These are phyloP conservation scores for Pteronura brasiliensis DNA, from an alignment of 2,113 vertebrate species.

Conservation along the genomic window DNA sequence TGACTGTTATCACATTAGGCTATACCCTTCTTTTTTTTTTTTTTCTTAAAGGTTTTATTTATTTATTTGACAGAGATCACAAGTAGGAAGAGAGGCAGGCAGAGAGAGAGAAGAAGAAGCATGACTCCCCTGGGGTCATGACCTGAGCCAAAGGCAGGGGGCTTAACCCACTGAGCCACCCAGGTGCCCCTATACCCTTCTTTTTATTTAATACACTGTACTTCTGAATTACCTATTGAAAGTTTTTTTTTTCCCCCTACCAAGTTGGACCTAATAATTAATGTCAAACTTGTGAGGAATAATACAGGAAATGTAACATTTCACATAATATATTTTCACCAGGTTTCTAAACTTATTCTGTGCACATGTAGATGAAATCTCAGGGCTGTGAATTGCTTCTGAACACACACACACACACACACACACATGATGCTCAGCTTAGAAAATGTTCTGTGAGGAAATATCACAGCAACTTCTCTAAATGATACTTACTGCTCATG, in stretches of 20 bases:
- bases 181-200: not conserved
- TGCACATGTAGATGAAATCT: not conserved
- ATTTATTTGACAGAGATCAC: no score
- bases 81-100: no score
- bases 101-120: no score
- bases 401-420: not conserved
- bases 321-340: conserved; percentile 43
- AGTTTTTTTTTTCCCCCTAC: not conserved
- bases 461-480: conserved; percentile 56
- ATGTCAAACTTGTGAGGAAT: not conserved
- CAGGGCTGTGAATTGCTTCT: not conserved
- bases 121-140: no score
- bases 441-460: not conserved
- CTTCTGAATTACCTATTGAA: not conserved
- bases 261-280: conserved; percentile 45
- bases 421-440: not conserved
- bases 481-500: conserved; percentile 62
- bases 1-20: not conserved
- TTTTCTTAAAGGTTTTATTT: no score
- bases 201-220: not conserved
- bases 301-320: not conserved
- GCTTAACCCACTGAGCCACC: no score
- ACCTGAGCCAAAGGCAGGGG: no score
- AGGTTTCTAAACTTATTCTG: conserved; percentile 48
- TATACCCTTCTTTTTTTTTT: not conserved